phyloP scores from a whole-genome alignment of 2,797 vertebrate species.

The Acomys russatus region DNA sequence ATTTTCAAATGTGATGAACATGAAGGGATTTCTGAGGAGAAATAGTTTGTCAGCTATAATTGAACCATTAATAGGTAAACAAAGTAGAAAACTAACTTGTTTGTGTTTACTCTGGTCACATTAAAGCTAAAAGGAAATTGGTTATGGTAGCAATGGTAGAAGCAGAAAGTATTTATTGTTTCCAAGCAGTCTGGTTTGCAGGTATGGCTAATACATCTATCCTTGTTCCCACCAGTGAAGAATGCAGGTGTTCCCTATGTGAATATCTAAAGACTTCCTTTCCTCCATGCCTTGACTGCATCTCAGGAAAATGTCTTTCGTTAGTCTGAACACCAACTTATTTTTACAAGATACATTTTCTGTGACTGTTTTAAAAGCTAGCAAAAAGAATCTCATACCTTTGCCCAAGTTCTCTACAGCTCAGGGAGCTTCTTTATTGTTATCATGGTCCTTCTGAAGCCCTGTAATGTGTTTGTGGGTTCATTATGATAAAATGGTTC shows the following conservation, averaged over 20 bases:
- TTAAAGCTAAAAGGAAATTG: constrained; percentile 3
- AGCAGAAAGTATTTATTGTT: background rate
- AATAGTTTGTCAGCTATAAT: background rate
- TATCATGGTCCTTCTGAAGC: background rate
- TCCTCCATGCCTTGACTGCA: background rate
- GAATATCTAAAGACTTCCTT: background rate
- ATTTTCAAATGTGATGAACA: background rate
- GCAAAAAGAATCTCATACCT: background rate
- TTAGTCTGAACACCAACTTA: background rate
- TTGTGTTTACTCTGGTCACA: background rate
- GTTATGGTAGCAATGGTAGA: background rate
- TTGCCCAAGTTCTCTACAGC: background rate
- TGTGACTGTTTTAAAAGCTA: background rate
- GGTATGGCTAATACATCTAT: background rate
- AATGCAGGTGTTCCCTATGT: background rate
- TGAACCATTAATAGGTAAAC: constrained; percentile 8
- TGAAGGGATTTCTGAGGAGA: constrained; percentile 17
- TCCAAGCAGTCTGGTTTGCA: background rate
- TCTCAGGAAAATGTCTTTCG: background rate
- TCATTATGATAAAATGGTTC: background rate
- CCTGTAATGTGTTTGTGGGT: background rate
- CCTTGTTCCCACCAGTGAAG: no score
- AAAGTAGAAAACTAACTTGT: background rate
- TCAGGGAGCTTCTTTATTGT: background rate
- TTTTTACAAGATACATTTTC: background rate